phyloP scores from a whole-genome alignment of 2,113 vertebrate genomes.

The Illadopsis cleaveri region DNA sequence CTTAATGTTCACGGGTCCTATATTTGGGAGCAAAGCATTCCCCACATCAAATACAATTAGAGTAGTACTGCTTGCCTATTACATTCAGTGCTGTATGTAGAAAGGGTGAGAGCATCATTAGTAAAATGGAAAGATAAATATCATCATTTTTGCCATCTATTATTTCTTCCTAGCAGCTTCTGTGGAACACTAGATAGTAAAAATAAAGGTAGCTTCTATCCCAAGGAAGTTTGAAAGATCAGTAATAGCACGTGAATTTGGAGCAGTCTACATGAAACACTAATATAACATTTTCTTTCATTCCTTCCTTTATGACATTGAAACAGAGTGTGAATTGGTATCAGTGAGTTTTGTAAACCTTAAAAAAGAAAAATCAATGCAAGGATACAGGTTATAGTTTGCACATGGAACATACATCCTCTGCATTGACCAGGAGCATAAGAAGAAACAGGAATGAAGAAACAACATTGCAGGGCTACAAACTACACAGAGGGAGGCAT shows the following conservation, averaged over 20 bases:
- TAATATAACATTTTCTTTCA: background rate
- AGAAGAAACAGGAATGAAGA: background rate
- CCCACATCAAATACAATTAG: background rate
- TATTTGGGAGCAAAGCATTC: background rate
- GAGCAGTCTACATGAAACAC: background rate
- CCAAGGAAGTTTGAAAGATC: background rate
- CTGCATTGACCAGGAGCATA: background rate
- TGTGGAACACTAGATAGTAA: background rate
- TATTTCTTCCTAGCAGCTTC: background rate
- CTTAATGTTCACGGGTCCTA: background rate
- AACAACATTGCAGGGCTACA: background rate
- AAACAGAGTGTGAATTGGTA: background rate
- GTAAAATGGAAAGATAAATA: background rate
- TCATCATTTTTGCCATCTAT: background rate
- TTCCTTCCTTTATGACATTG: background rate
- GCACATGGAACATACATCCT: background rate
- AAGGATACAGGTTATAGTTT: background rate
- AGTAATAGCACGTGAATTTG: background rate
- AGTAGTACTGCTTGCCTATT: background rate
- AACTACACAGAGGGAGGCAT: background rate
- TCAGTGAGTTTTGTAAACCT: background rate
- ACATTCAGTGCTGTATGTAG: rapidly evolving
- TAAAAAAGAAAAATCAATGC: background rate
- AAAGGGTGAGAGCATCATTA: rapidly evolving
- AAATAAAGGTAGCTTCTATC: background rate